These are phyloP conservation scores for Bos javanicus DNA, from an alignment of 2,113 vertebrate genomes.

Conservation along the genomic window DNA sequence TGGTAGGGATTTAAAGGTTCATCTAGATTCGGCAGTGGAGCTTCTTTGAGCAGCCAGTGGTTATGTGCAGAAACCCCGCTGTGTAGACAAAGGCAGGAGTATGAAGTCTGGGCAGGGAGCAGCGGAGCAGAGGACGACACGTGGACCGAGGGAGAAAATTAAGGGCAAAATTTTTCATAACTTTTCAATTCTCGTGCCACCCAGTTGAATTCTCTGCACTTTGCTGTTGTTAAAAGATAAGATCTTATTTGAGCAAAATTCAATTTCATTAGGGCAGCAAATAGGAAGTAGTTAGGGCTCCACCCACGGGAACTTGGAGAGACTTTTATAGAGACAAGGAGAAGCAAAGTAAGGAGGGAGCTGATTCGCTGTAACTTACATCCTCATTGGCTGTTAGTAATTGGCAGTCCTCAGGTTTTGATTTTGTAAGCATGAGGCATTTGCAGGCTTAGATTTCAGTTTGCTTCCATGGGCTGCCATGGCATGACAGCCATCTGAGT, in stretches of 20 bases:
- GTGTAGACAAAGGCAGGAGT: too few relatives aligned
- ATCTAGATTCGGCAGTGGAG: not conserved
- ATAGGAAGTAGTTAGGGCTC: too few relatives aligned
- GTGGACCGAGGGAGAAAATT: not conserved
- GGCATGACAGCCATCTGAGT: not conserved
- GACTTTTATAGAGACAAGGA: not conserved
- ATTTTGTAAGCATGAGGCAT: not conserved
- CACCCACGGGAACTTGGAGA: not conserved
- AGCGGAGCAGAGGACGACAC: rapidly evolving
- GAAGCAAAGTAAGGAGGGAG: not conserved
- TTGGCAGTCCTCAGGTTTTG: not conserved
- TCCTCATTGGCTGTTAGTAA: too few relatives aligned
- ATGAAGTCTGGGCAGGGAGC: rapidly evolving
- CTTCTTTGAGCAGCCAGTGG: not conserved
- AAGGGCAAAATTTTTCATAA: rapidly evolving
- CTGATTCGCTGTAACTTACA: not conserved
- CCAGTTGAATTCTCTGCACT: not conserved
- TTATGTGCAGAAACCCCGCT: rapidly evolving
- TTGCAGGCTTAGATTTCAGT: not conserved
- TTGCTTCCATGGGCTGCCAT: not conserved
- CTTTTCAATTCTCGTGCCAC: not conserved
- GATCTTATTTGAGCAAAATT: not conserved
- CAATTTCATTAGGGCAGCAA: rapidly evolving
- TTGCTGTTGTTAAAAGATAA: not conserved
- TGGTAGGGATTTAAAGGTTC: not conserved